phyloP scores from a whole-genome alignment of 2,113 vertebrate species.

The Scatophagus argus region DNA sequence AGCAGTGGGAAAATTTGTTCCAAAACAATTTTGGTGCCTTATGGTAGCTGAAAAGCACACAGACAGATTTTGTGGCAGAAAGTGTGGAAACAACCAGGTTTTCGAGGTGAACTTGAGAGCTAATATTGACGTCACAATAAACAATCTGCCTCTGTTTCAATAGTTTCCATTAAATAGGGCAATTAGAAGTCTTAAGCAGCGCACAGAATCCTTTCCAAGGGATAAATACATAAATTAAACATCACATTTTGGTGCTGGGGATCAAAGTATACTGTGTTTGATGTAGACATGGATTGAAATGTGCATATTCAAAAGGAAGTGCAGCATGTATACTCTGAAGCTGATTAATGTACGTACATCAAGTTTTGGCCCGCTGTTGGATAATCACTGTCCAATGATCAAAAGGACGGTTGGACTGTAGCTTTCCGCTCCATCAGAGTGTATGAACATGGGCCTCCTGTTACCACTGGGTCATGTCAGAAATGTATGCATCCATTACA shows the following conservation, averaged over 20 bases:
- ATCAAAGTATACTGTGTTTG: conserved; percentile 70
- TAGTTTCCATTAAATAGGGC: conserved; percentile 41
- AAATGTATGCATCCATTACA: not conserved
- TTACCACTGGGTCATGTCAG: not conserved
- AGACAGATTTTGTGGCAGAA: not conserved
- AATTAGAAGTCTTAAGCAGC: conserved; percentile 38
- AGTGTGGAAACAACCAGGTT: not conserved
- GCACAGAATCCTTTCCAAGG: conserved; percentile 39
- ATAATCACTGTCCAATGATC: conserved; percentile 57
- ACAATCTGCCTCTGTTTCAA: conserved; percentile 24
- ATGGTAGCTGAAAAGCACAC: not conserved
- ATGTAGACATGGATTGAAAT: conserved; percentile 42
- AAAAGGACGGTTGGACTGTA: conserved; percentile 46
- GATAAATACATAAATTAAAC: conserved; percentile 70
- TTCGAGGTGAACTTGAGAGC: not conserved
- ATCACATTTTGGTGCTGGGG: conserved; percentile 39
- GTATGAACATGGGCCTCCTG: conserved; percentile 4
- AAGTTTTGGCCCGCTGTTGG: conserved; percentile 17
- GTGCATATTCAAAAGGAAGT: conserved; percentile 49
- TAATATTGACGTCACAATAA: conserved; percentile 4
- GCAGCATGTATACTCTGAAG: conserved; percentile 39
- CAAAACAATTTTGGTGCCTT: not conserved
- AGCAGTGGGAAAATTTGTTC: not conserved
- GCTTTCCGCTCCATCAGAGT: not conserved
- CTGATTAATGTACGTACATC: conserved; percentile 39